Percentiles rank a stretch among this genome's conserved stretches.
These are phyloP conservation scores for Probaryconus sp. DNA, from an alignment of 1,140 invertebrate species.

Conservation along the genomic window DNA sequence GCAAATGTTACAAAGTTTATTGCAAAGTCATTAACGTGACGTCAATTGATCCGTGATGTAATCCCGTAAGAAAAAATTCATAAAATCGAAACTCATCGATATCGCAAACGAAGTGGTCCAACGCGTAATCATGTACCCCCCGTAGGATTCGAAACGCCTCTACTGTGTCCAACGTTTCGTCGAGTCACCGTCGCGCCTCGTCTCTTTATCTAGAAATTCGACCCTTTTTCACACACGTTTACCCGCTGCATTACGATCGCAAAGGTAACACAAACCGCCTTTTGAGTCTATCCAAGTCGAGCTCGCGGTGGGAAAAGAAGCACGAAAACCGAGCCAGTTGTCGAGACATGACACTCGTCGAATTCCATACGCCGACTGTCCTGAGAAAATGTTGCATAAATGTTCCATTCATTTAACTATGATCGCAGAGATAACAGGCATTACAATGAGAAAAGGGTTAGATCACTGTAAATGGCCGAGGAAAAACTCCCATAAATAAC, in stretches of 20 bases:
- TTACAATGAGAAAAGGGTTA: conserved; percentile 26
- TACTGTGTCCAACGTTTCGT: conserved; percentile 67
- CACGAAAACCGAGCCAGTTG: conserved; percentile 14
- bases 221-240: conserved; percentile 19
- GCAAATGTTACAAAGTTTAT: too few species aligned
- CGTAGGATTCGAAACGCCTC: conserved; percentile 71
- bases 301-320: conserved; percentile 6
- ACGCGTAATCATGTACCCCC: conserved; percentile 61
- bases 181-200: conserved; percentile 62
- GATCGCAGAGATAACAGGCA: conserved; percentile 13
- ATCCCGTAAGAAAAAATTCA: conserved; percentile 21
- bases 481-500: background rate
- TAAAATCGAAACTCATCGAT: conserved; percentile 16
- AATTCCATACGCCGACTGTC: background rate
- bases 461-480: too few species aligned
- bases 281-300: background rate
- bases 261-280: background rate
- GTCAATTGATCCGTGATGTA: conserved; percentile 15
- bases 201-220: conserved; percentile 51
- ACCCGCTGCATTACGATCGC: too few species aligned
- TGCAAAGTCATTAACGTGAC: conserved; percentile 17
- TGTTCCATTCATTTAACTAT: conserved; percentile 7
- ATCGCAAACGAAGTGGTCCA: background rate
- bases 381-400: conserved; percentile 33
- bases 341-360: conserved; percentile 7